phyloP scores from a whole-genome alignment of 2,113 vertebrate genomes.

The Catagonus wagneri region DNA sequence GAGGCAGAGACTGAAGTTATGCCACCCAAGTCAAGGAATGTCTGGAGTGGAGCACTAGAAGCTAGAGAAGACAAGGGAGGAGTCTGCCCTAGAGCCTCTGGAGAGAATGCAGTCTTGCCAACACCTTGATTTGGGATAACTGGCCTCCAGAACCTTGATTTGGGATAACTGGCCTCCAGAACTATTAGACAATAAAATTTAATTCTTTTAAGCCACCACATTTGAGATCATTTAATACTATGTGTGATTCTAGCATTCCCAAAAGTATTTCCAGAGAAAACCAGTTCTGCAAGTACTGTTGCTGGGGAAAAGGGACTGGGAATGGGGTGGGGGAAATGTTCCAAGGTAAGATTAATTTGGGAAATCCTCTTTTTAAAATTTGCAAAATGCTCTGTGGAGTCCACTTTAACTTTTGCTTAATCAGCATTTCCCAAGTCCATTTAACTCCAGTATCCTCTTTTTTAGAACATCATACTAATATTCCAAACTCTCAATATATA shows the following conservation, averaged over 20 bases:
- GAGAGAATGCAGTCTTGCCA: not conserved
- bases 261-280: constrained; percentile 20
- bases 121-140: not conserved
- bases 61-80: not conserved
- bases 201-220: not conserved
- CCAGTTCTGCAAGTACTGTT: not conserved
- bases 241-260: not conserved
- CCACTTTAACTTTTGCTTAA: not conserved
- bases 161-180: not conserved
- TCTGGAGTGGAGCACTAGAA: not conserved
- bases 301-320: no score
- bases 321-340: not conserved
- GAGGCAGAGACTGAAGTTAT: not conserved
- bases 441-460: not conserved
- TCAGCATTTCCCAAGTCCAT: not conserved
- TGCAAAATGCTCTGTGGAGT: not conserved
- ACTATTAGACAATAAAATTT: not conserved
- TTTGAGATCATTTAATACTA: constrained; percentile 2
- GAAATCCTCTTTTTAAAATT: constrained; percentile 1
- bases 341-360: constrained; percentile 28
- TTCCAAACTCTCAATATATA: not conserved
- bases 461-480: not conserved
- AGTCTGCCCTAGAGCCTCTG: not conserved
- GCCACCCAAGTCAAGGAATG: not conserved
- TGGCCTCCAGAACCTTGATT: constrained; percentile 5